A percentile compares a stretch with the other conserved stretches of the same genome.
Conservation (phyloP, 2,113 vertebrate species). For the Notechis scutatus region DNA sequence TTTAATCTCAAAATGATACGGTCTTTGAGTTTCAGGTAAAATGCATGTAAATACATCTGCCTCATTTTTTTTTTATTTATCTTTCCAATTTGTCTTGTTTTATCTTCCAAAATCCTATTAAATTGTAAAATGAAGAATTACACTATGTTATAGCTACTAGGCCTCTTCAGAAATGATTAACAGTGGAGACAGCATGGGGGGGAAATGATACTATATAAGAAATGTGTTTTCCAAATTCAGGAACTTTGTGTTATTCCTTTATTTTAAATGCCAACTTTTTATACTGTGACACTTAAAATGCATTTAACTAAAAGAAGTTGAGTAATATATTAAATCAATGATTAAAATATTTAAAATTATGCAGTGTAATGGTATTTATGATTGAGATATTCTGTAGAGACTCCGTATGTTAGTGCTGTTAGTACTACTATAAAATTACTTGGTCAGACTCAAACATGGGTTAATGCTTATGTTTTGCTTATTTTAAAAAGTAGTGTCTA, state of each 20-base stretch:
- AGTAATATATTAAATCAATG: constrained; percentile 60
- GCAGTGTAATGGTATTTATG: not conserved
- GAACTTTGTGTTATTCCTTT: constrained; percentile 48
- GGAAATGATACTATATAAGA: constrained; percentile 28
- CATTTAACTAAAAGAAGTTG: constrained; percentile 47
- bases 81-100: constrained; percentile 23
- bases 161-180: constrained; percentile 45
- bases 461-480: not conserved
- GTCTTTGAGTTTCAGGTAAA: constrained; percentile 3
- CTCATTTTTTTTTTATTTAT: not conserved
- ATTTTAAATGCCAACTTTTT: constrained; percentile 43
- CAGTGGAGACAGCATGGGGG: constrained; percentile 28
- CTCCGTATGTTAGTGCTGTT: not conserved
- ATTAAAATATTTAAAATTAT: constrained; percentile 61
- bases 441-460: not conserved
- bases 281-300: constrained; percentile 55
- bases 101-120: constrained; percentile 52
- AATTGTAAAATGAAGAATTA: constrained; percentile 42
- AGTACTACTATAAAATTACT: not conserved
- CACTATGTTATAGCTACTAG: constrained; percentile 41
- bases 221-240: constrained; percentile 21
- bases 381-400: not conserved
- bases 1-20: not conserved
- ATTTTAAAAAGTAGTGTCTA: not conserved
- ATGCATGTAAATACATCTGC: constrained; percentile 18